Percentiles rank a stretch among this genome's conserved stretches.
Conservation (phyloP, 1,140 invertebrate genomes). For the Melitaea cinxia region DNA sequence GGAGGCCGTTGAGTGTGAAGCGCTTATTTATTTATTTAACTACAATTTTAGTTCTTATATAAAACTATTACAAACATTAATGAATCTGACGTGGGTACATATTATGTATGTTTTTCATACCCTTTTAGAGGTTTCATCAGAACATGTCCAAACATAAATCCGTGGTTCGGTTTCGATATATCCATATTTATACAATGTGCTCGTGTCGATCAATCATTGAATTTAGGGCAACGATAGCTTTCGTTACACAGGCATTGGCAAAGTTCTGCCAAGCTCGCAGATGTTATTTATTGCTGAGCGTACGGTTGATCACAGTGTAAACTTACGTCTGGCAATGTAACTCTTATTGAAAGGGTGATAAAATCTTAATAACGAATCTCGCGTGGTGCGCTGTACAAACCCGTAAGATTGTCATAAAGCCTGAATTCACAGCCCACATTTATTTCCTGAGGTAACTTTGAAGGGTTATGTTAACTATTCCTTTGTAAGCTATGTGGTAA, state of each 20-base stretch:
- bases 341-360: background rate
- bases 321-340: background rate
- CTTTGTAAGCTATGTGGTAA: too few relatives aligned
- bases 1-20: too few relatives aligned
- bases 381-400: constrained; percentile 6
- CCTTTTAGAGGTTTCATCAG: constrained; percentile 3
- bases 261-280: constrained; percentile 41
- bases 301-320: constrained; percentile 14
- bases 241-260: constrained; percentile 26
- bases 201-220: constrained; percentile 34
- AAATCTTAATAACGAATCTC: constrained; percentile 16
- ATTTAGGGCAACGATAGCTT: constrained; percentile 24
- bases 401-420: constrained; percentile 35
- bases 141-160: constrained; percentile 16
- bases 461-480: constrained; percentile 3
- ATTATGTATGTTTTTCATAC: background rate
- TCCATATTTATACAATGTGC: constrained; percentile 24
- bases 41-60: too few relatives aligned
- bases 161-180: constrained; percentile 9
- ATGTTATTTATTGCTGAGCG: constrained; percentile 54
- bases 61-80: too few relatives aligned
- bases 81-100: too few relatives aligned
- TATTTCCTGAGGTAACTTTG: constrained; percentile 8
- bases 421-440: constrained; percentile 41
- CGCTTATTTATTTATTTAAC: too few relatives aligned